These are phyloP conservation scores for Sorex maritimensis DNA, from an alignment of 2,797 vertebrate genomes.

Conservation along the genomic window DNA sequence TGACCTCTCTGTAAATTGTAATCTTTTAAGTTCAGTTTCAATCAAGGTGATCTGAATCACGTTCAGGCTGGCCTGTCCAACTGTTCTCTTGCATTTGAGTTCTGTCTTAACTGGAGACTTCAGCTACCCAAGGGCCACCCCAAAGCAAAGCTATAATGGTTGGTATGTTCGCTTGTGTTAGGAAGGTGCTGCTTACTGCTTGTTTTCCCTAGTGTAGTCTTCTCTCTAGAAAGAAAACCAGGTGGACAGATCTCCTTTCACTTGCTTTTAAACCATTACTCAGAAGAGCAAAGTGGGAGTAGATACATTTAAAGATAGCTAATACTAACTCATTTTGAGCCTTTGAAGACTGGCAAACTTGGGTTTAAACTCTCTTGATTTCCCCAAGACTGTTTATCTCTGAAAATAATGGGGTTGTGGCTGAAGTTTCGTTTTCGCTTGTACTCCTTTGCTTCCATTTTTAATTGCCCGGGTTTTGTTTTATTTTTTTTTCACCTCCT, in stretches of 20 bases:
- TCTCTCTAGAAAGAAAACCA: conserved; percentile 49
- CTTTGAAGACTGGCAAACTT: conserved; percentile 53
- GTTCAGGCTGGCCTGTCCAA: conserved; percentile 50
- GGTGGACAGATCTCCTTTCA: not conserved
- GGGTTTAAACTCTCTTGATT: conserved; percentile 49
- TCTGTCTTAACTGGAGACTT: conserved; percentile 8
- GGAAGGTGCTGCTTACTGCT: conserved; percentile 37
- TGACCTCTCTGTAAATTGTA: too few relatives aligned
- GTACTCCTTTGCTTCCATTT: not conserved
- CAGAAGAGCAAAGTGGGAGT: conserved; percentile 44
- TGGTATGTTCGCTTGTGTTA: not conserved
- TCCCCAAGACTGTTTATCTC: conserved; percentile 27
- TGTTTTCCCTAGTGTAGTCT: conserved; percentile 9
- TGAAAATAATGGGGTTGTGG: conserved; percentile 13
- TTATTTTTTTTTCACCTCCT: not conserved
- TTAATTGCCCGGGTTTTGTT: not conserved
- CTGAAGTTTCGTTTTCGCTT: conserved; percentile 51
- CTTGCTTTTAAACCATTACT: conserved; percentile 45
- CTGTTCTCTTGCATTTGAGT: conserved; percentile 41
- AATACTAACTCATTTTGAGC: conserved; percentile 25
- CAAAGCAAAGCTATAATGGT: conserved; percentile 18
- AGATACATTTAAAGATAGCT: conserved; percentile 28
- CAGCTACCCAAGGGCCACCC: not conserved
- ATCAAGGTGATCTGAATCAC: conserved; percentile 71
- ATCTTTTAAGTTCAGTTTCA: not conserved